Conservation (phyloP, 2,113 vertebrate species). For the Vombatus ursinus region DNA sequence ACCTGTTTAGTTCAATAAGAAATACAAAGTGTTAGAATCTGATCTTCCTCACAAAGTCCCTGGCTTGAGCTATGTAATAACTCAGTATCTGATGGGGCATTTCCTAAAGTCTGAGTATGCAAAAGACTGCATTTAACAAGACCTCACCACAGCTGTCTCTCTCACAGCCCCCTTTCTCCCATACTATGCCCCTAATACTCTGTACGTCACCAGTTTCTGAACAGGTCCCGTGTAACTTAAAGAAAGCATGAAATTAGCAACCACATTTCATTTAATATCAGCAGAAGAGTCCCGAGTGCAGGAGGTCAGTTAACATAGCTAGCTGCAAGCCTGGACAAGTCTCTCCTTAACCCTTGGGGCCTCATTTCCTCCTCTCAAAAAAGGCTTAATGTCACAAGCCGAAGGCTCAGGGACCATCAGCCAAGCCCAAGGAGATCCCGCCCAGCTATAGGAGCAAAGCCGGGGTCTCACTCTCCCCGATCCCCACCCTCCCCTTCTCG, state of each 20-base stretch:
- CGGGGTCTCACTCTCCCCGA: background rate
- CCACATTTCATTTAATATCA: background rate
- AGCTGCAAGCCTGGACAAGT: background rate
- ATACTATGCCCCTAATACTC: background rate
- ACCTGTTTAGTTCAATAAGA: slow-evolving; percentile 59
- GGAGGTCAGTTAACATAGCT: background rate
- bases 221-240: background rate
- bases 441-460: background rate
- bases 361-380: background rate
- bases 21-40: slow-evolving; percentile 53
- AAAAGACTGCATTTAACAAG: background rate
- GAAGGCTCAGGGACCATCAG: background rate
- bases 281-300: background rate
- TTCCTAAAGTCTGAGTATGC: background rate
- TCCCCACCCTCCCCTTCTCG: background rate
- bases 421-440: background rate
- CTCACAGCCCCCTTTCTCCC: background rate
- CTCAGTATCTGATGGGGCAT: background rate
- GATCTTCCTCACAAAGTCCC: background rate
- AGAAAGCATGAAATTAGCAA: background rate
- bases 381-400: background rate
- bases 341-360: background rate
- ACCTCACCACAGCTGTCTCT: background rate
- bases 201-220: background rate
- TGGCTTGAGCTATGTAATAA: background rate